These are phyloP conservation scores for Caenorhabditis imperialis DNA, from an alignment of 2,888 invertebrate species.

Conservation along the genomic window DNA sequence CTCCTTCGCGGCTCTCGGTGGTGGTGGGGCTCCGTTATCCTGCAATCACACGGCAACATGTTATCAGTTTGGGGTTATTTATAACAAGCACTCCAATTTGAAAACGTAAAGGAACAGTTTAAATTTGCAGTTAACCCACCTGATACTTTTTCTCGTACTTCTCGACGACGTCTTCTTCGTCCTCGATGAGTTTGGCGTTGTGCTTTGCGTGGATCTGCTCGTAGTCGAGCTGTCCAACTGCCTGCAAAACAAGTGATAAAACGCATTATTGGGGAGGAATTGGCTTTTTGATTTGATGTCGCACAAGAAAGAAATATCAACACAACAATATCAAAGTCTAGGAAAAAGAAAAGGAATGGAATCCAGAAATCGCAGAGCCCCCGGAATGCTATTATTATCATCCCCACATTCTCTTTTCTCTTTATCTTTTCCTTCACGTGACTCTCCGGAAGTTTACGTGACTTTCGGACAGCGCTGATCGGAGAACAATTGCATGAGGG, in stretches of 20 bases:
- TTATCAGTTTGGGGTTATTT: constrained; percentile 2
- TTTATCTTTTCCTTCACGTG: constrained; percentile 6
- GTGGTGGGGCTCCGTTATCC: too few species aligned
- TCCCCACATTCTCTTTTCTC: too few species aligned
- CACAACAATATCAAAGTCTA: too few species aligned
- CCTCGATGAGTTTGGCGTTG: constrained; percentile 21
- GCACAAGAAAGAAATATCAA: too few species aligned
- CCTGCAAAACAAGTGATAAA: constrained; percentile 47
- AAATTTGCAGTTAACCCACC: constrained; percentile 17
- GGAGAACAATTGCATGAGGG: constrained; percentile 21
- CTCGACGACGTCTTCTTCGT: constrained; percentile 42
- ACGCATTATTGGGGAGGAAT: background rate
- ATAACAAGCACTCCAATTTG: too few species aligned
- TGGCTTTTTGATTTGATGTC: background rate
- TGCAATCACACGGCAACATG: too few species aligned
- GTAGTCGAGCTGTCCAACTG: constrained; percentile 42
- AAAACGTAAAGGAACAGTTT: background rate
- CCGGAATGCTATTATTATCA: too few species aligned
- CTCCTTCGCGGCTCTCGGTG: too few species aligned
- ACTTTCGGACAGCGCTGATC: constrained; percentile 27
- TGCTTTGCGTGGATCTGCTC: constrained; percentile 37
- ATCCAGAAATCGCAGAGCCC: background rate
- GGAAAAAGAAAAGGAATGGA: background rate
- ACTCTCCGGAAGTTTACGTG: constrained; percentile 42
- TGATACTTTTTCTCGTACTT: constrained; percentile 53